A percentile compares a stretch with the other conserved stretches of the same genome.
Conservation (phyloP, 1,140 invertebrate genomes). For the Meloidogyne floridensis region DNA sequence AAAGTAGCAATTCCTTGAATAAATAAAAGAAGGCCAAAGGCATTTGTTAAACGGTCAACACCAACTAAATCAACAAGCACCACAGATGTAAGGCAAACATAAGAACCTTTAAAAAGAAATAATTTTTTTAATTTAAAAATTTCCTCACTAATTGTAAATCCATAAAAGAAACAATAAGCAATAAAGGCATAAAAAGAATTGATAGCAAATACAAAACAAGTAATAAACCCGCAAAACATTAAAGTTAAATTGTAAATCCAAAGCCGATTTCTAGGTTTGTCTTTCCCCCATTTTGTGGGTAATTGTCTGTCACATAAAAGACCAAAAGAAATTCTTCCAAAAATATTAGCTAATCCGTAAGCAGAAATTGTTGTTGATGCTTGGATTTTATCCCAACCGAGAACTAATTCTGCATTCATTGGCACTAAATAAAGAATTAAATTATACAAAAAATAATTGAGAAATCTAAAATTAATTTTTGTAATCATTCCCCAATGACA, state of each 20-base stretch:
- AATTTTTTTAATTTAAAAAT: neutral
- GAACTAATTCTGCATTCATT: conserved; percentile 65
- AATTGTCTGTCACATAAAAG: conserved; percentile 73
- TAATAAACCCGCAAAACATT: conserved; percentile 77
- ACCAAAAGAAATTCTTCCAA: conserved; percentile 74
- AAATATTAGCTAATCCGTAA: conserved; percentile 85
- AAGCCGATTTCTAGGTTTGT: conserved; percentile 72
- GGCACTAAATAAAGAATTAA: conserved; percentile 39
- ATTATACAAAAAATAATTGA: no score
- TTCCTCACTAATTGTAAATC: conserved; percentile 77
- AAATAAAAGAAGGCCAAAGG: conserved; percentile 89
- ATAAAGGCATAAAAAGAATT: conserved; percentile 80
- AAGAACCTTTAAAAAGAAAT: conserved; percentile 69
- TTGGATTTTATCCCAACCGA: conserved; percentile 72
- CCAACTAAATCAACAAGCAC: conserved; percentile 86
- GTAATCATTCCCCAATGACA: neutral
- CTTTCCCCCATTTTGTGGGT: conserved; percentile 84
- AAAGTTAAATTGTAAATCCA: conserved; percentile 87
- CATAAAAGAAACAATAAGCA: conserved; percentile 77
- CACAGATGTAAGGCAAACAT: conserved; percentile 92
- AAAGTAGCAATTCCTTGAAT: conserved; percentile 89
- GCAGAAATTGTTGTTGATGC: conserved; percentile 87
- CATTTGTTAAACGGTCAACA: conserved; percentile 91
- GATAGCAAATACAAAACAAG: conserved; percentile 80
- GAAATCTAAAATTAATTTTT: conserved; percentile 52